phyloP scores from a whole-genome alignment of 1,140 invertebrate species.

The Camponotus floridanus region DNA sequence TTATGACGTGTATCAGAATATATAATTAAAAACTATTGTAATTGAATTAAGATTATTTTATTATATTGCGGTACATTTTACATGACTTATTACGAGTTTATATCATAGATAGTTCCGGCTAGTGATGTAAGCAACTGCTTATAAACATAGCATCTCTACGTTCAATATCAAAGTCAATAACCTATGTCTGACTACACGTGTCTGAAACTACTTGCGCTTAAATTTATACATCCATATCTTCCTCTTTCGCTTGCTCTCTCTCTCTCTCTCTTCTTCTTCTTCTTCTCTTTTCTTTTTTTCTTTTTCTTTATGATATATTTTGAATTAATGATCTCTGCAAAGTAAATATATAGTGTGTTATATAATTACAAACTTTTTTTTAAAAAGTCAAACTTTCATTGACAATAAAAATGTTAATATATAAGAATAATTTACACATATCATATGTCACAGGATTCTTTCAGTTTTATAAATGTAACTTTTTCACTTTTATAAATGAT shows the following conservation, averaged over 20 bases:
- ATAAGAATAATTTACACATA: background rate
- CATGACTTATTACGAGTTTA: slow-evolving; percentile 4
- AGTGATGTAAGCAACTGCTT: slow-evolving; percentile 35
- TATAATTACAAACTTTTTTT: background rate
- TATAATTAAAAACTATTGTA: background rate
- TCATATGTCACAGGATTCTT: background rate
- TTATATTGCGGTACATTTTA: background rate
- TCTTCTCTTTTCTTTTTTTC: slow-evolving; percentile 40
- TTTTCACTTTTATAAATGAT: background rate
- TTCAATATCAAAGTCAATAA: slow-evolving; percentile 61
- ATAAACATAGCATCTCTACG: slow-evolving; percentile 43
- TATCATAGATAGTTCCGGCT: background rate
- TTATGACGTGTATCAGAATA: background rate
- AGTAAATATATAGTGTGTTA: background rate
- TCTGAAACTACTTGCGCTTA: slow-evolving; percentile 44
- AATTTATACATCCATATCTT: slow-evolving; percentile 23
- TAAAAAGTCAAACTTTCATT: too few relatives aligned
- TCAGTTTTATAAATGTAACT: background rate
- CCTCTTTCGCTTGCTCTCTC: slow-evolving; percentile 23
- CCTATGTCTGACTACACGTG: slow-evolving; percentile 38
- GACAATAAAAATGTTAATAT: background rate
- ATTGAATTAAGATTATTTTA: slow-evolving; percentile 17
- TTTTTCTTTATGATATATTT: slow-evolving; percentile 46
- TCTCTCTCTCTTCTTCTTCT: background rate
- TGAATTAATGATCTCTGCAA: slow-evolving; percentile 1